Evolutionary conservation across 2,797 vertebrate species (phyloP).

Genomic region (Molossus alvarezi): DNA sequence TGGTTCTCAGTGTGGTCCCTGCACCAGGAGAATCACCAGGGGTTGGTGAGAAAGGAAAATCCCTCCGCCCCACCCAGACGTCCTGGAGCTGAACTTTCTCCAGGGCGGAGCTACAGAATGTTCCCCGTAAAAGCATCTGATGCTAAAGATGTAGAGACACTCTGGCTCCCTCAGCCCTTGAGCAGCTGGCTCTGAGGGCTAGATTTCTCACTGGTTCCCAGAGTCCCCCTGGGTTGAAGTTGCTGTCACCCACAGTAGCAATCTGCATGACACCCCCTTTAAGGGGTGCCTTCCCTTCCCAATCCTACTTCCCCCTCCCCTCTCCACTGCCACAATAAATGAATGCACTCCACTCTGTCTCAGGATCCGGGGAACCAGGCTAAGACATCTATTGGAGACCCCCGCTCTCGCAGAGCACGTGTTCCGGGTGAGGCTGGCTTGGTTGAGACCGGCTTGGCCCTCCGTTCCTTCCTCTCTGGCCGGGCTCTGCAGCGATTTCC

Average conservation of each 20-base stretch:
- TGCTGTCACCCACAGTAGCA: background rate
- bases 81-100: background rate
- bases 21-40: fast-evolving
- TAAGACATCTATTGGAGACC: background rate
- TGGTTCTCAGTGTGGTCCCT: background rate
- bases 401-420: background rate
- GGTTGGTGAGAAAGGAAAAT: background rate
- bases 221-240: background rate
- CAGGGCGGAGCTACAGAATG: background rate
- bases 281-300: background rate
- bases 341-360: background rate
- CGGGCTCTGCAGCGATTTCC: background rate
- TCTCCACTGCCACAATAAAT: background rate
- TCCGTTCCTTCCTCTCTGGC: background rate
- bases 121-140: too few relatives aligned
- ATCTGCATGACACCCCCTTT: background rate
- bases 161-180: background rate
- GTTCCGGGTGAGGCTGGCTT: background rate
- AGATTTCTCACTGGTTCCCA: background rate
- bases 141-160: background rate
- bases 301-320: background rate
- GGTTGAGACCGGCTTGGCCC: background rate
- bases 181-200: background rate
- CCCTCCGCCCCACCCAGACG: too few relatives aligned
- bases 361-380: background rate